phyloP scores from a whole-genome alignment of 2,797 vertebrate species.

The Ispidina lecontei region DNA sequence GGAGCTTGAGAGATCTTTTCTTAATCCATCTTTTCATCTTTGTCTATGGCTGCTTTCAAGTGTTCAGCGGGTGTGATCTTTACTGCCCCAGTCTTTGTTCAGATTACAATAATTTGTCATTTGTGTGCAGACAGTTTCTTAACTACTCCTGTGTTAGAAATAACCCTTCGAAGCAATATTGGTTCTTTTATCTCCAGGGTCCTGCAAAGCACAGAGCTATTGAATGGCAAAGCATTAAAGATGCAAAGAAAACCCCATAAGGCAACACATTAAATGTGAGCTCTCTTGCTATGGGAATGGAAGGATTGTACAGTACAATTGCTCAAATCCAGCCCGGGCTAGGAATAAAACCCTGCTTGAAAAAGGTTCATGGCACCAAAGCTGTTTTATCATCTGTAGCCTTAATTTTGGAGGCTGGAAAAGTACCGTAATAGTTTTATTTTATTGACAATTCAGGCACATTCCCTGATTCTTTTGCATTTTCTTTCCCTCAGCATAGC shows the following conservation, averaged over 20 bases:
- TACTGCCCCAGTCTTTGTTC: conserved; percentile 64
- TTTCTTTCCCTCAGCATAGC: neutral
- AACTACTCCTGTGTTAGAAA: conserved; percentile 72
- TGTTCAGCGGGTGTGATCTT: conserved; percentile 45
- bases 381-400: conserved; percentile 7
- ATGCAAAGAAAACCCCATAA: conserved; percentile 68
- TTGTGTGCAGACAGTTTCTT: conserved; percentile 64
- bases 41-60: conserved; percentile 33
- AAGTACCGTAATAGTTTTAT: neutral
- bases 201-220: conserved; percentile 64
- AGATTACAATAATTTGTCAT: conserved; percentile 77
- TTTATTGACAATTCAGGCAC: neutral
- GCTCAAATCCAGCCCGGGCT: conserved; percentile 34
- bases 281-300: conserved; percentile 58
- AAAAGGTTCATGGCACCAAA: neutral
- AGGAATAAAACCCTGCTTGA: conserved; percentile 54
- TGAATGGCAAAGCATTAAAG: conserved; percentile 72
- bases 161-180: conserved; percentile 67
- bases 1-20: neutral
- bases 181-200: conserved; percentile 71
- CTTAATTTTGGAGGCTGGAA: conserved; percentile 42
- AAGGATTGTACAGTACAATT: conserved; percentile 38
- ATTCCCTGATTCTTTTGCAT: neutral
- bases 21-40: conserved; percentile 24
- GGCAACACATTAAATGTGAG: conserved; percentile 63